Evolutionary conservation across 2,888 invertebrate species (phyloP).

Genomic region (Drosophila mimetica): DNA sequence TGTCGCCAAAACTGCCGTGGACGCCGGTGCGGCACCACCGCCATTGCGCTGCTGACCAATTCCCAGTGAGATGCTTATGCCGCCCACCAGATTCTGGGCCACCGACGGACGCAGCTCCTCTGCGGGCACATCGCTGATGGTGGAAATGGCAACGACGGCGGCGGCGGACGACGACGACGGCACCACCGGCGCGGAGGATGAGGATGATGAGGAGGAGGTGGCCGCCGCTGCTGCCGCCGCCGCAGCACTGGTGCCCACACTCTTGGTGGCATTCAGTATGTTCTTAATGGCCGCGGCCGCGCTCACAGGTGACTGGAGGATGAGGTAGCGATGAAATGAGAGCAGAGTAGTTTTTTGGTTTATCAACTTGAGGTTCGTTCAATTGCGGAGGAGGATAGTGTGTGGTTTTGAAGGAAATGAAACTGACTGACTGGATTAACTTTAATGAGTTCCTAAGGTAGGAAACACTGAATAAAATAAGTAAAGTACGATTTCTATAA

Average conservation of each 20-base stretch:
- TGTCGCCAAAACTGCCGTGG: constrained; percentile 31
- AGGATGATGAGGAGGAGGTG: constrained; percentile 33
- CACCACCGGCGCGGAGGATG: constrained; percentile 17
- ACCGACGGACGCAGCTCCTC: constrained; percentile 57
- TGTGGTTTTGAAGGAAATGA: not conserved
- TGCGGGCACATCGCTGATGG: constrained; percentile 24
- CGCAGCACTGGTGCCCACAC: constrained; percentile 69
- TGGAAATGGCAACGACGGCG: not conserved
- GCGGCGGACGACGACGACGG: constrained; percentile 4
- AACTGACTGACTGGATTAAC: constrained; percentile 1
- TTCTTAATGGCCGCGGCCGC: constrained; percentile 82
- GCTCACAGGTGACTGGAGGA: constrained; percentile 79
- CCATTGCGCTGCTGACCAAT: constrained; percentile 73
- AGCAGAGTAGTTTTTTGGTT: constrained; percentile 61
- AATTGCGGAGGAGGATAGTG: constrained; percentile 18
- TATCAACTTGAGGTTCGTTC: constrained; percentile 24
- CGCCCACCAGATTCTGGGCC: constrained; percentile 78
- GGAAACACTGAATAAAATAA: too few relatives aligned
- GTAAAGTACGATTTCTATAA: too few relatives aligned
- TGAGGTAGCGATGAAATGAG: constrained; percentile 69
- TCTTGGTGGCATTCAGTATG: constrained; percentile 82
- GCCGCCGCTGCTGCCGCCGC: constrained; percentile 43
- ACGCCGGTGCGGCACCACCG: constrained; percentile 12
- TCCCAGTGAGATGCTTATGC: constrained; percentile 80
- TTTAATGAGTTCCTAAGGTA: not conserved